Base-by-base conservation (phyloP, 2,113 vertebrate genomes). In the Equus przewalskii region DNA sequence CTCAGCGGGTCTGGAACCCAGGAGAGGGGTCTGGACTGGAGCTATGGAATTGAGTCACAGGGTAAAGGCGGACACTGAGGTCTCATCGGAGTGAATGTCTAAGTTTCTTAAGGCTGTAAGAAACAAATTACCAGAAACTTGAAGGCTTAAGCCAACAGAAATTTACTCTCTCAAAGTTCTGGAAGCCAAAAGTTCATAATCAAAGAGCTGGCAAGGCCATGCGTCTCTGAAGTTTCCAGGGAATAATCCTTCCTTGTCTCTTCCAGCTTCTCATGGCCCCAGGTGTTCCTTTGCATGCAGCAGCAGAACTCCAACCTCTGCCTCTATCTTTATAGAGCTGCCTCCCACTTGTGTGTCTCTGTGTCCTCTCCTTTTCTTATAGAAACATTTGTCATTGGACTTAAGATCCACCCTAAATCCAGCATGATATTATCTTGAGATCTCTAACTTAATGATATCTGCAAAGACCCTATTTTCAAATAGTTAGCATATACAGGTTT, bases 291-390 rank as follows among this genome's bases (percentile, higher is more conserved):
- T 28, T 14, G 44, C 14, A 16, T 60, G 26, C 16, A 26, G 5
- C 2, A 2, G 8, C 51, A 33, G 60, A 3, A 33, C 10, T 24
- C 14, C 4, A 33, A 26, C 19, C 24, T n/a, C 22, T 19, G 21
- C 33, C 19, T 41, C 88, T 3, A 1, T 69, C 67, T 56, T 92
- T 3, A 19, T 7, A 0, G 3, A 26, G 18, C 7, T 36, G 0
- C 26, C 75, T 49, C 14, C 49, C 9, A 21, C 73, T 28, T 72
- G 5, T n/a, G 44, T 81, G 9, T 69, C 44, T 95, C 24, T 36
- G 21, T 19, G 7, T 24, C 49, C 15, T 79, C 7, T 78, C 18
- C 30, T 87, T 12, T 67, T 51, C 44, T 65, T 51, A 11, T 76
- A 22, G 49, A 46, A 64, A 62, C 41, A 30, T 51, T 64, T 91